These are phyloP conservation scores for Lingula anatina DNA, from an alignment of 2,888 invertebrate genomes.

Conservation along the genomic window DNA sequence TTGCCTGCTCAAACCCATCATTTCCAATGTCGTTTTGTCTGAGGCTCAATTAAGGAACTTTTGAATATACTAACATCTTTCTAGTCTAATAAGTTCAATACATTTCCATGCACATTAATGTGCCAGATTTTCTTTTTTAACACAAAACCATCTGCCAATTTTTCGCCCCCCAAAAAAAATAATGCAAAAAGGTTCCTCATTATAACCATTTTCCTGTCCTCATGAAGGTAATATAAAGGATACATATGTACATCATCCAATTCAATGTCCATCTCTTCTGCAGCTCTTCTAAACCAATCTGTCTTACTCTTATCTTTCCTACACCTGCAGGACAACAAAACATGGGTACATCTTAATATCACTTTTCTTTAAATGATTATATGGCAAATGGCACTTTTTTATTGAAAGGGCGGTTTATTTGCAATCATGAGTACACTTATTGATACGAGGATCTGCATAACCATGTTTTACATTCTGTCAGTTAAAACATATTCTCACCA, in stretches of 20 bases:
- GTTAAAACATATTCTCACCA: too few relatives aligned
- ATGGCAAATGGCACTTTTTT: too few relatives aligned
- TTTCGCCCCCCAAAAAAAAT: neutral
- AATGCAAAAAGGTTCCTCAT: too few relatives aligned
- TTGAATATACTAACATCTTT: neutral
- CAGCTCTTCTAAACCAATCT: conserved; percentile 82
- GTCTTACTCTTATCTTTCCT: conserved; percentile 56
- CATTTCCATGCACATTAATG: too few relatives aligned
- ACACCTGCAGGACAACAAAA: conserved; percentile 22
- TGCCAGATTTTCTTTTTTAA: neutral
- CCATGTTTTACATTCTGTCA: too few relatives aligned
- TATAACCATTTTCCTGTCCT: too few relatives aligned
- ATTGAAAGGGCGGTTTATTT: too few relatives aligned
- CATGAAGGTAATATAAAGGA: conserved; percentile 16
- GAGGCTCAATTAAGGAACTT: conserved; percentile 11
- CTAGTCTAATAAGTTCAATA: too few relatives aligned
- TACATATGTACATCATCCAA: conserved; percentile 66
- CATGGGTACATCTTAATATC: too few relatives aligned
- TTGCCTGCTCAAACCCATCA: conserved; percentile 22
- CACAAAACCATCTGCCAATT: neutral
- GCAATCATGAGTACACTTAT: too few relatives aligned
- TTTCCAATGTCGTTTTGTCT: conserved; percentile 28
- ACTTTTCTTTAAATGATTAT: too few relatives aligned
- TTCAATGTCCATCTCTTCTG: conserved; percentile 76
- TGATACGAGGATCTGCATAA: too few relatives aligned